phyloP scores from a whole-genome alignment of 2,113 vertebrate genomes.

The Ictalurus punctatus region DNA sequence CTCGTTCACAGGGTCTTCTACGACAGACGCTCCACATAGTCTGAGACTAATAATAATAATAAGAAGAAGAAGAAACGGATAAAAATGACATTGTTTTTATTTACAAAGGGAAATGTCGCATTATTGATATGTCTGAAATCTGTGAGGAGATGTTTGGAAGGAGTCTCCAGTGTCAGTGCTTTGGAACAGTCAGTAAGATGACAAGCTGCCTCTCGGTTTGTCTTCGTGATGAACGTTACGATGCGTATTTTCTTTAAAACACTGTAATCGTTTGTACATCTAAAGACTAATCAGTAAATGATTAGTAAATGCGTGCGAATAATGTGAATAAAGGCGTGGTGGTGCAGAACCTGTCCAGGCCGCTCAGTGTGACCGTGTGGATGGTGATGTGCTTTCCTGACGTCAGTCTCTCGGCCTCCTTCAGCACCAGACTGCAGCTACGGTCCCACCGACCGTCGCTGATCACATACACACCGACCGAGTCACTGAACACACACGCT shows the following conservation, averaged over 20 bases:
- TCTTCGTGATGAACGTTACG: not conserved
- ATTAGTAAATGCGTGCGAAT: not conserved
- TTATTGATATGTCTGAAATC: too few relatives aligned
- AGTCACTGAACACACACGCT: conserved; percentile 65
- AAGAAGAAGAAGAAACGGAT: too few relatives aligned
- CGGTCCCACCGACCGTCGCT: conserved; percentile 79
- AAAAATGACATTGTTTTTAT: too few relatives aligned
- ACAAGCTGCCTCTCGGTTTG: not conserved
- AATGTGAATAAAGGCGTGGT: not conserved
- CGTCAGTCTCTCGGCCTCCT: conserved; percentile 62
- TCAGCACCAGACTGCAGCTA: conserved; percentile 74
- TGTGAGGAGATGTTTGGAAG: too few relatives aligned
- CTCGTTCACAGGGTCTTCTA: not conserved
- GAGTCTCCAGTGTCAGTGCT: too few relatives aligned
- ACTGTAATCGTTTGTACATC: not conserved
- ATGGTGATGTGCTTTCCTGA: conserved; percentile 64
- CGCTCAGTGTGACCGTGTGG: conserved; percentile 75
- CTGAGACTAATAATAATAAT: not conserved
- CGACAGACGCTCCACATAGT: not conserved
- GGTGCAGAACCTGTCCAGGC: conserved; percentile 69
- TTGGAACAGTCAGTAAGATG: too few relatives aligned
- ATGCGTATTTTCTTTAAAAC: not conserved
- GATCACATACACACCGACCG: conserved; percentile 77
- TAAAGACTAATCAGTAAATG: not conserved
- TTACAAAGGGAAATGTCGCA: too few relatives aligned